Base-by-base conservation (phyloP, 2,888 invertebrate species). In the Epinotia brunnichana region DNA sequence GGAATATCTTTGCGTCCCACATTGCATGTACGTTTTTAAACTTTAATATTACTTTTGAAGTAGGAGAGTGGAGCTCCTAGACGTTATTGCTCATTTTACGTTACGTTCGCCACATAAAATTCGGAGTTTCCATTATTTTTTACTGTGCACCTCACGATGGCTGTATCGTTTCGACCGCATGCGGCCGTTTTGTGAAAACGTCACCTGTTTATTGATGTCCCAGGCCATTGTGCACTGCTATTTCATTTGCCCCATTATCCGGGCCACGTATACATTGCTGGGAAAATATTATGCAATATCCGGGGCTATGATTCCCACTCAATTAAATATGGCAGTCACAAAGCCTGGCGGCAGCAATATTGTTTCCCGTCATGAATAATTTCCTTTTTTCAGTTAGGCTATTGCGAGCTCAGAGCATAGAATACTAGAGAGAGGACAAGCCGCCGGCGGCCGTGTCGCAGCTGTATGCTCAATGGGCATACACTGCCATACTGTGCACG, bases 101-200 rank as follows among this genome's bases (percentile, higher is more conserved):
- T 69, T 61, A 67, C 62, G 56, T 70, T 67, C 56, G 39, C 57
- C 56, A 57, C 56, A 62, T 73, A 74, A 73, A 76, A 66, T 70
- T 66, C 54, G 69, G 75, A 19, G 71, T 74, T 76, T 76, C 76
- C 74, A 76, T 77, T 77, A 76, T 71, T 74, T 78, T 82, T 80
- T 75, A 76, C 53, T 75, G 77, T 73, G 76, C 78, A 77, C 78
- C 80, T 77, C 80, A 78, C 77, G 77, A 76, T 76, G 79, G 77
- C 69, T 73, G 69, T 73, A 76, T 75, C 77, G 74, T 80, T 79
- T 77, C 76, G 63, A 59, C 63, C 63, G 56, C 66, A 62, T 74
- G 73, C 73, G 76, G 74, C 67, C n/a, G 73, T 64, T 70, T 66
- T 68, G 69, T 68, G 70, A 68, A 56, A 54, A 64, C 48, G 74